Evolutionary conservation across 1,140 invertebrate species (phyloP).

Genomic region (Antheraea pernyi): DNA sequence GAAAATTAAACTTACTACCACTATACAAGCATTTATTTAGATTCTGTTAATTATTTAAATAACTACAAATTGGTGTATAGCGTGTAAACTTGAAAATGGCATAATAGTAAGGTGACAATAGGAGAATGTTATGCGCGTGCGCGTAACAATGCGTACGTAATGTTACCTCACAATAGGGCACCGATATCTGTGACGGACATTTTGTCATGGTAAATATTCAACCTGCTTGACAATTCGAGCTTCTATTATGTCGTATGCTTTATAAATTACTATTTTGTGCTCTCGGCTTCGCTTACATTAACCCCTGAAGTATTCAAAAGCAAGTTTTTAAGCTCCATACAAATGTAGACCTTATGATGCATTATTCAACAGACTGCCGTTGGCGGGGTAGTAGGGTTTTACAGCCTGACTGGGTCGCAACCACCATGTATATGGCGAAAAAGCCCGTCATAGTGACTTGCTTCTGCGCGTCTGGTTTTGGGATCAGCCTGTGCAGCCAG

Average conservation of each 20-base stretch:
- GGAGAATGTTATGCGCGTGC: background rate
- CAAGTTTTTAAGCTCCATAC: too few relatives aligned
- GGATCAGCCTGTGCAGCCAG: too few relatives aligned
- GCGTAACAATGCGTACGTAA: background rate
- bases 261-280: background rate
- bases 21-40: background rate
- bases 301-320: too few relatives aligned
- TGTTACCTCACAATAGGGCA: slow-evolving; percentile 11
- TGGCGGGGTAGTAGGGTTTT: too few relatives aligned
- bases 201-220: background rate
- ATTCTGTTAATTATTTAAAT: background rate
- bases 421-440: too few relatives aligned
- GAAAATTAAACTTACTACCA: too few relatives aligned
- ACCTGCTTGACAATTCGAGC: background rate
- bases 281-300: too few relatives aligned
- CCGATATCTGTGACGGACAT: background rate
- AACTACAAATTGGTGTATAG: background rate
- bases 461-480: too few relatives aligned
- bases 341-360: too few relatives aligned
- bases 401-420: too few relatives aligned
- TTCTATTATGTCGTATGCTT: background rate
- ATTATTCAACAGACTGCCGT: too few relatives aligned
- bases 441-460: too few relatives aligned
- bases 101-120: slow-evolving; percentile 1
- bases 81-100: background rate